Base-by-base conservation (phyloP, 2,888 invertebrate genomes). In the Platycheirus albimanus region DNA sequence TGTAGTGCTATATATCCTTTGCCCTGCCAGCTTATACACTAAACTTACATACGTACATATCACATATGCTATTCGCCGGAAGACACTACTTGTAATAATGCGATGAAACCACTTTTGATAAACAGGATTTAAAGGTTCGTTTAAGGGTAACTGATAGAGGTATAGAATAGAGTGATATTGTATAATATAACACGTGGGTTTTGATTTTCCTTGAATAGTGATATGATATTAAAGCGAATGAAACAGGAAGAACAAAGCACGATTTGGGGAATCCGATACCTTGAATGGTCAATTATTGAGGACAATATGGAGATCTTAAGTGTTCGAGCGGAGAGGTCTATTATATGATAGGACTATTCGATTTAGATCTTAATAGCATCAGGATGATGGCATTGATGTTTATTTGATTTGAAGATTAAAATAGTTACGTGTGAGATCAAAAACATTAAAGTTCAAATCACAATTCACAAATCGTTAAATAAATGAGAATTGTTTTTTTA, bases 91-190 rank as follows among this genome's bases (percentile, higher is more conserved):
- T 33, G 30, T 17, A 7, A 33, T 33, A 33, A 33, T 8, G 30
- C 8, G 30, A 33, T 33, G 8, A 52, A 52, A 52, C 52, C 52
- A 33, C 17, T 52, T 52, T 17, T 43, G 11, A 52, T 52, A 52
- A 52, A 33, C 30, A 30, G 30, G 52, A 52, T 33, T 52, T 30
- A 52, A 52, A 52, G 30, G 52, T 52, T 15, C 13, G 5, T 33
- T 52, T 17, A 33, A 17, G 52, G 11, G 11, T 17, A 19, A 33
- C 8, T 51, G 5, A 51, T 51, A 15, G 28, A 33, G 17, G 30
- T 15, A 52, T 11, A 52, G 30, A 8, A 33, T 33, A n/a, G 33
- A n/a, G 4, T 15, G 5, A 51, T 5, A 17, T 17, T 33, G 20
- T 24, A 28, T 1, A 1, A 24, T 45, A 1, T 19, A 7, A 10